Percentiles rank a stretch among this genome's conserved stretches.
Conservation (phyloP, 1,140 invertebrate genomes). For the Drosophila melanogaster region Release_6_plus_ISO1_MT NT_033777.3:15213001-15213500, state of each 20-base stretch:
- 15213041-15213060: conserved; percentile 63
- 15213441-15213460: background rate
- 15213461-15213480: conserved; percentile 72
- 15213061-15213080: conserved; percentile 45
- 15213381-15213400: conserved; percentile 65
- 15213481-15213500: conserved; percentile 73
- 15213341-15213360: conserved; percentile 79
- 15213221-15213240: conserved; percentile 25
- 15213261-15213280: conserved; percentile 70
- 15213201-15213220: conserved; percentile 51
- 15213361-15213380: conserved; percentile 71
- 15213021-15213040: conserved; percentile 28
- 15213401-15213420: conserved; percentile 32
- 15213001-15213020: conserved; percentile 55
- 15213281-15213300: conserved; percentile 71
- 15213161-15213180: conserved; percentile 32
- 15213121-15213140: conserved; percentile 33
- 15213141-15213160: conserved; percentile 32
- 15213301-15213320: conserved; percentile 77
- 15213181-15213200: background rate
- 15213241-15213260: conserved; percentile 4
- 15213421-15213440: background rate
- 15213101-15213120: conserved; percentile 9
- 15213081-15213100: conserved; percentile 7
- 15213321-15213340: conserved; percentile 78